Conservation (phyloP, 2,888 invertebrate species). For the Aphodius granarius region DNA sequence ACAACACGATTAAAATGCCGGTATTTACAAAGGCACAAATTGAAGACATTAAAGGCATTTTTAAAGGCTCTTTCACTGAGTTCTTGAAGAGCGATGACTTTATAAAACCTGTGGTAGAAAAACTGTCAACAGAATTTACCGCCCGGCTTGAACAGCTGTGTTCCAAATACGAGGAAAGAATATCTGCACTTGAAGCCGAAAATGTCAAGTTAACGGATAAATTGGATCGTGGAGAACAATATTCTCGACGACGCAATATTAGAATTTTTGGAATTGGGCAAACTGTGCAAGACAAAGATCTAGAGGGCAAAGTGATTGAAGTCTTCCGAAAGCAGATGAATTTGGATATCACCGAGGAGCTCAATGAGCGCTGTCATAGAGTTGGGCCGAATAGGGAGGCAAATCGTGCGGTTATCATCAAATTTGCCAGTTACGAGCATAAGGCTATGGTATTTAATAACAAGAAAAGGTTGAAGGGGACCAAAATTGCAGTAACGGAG, state of each 20-base stretch:
- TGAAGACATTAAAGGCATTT: not conserved
- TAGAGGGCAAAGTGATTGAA: not conserved
- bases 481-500: no score
- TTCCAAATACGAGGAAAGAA: not conserved
- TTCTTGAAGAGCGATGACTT: not conserved
- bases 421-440: not conserved
- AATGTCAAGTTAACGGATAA: not conserved
- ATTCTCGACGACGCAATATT: not conserved
- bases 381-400: not conserved
- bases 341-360: not conserved
- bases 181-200: not conserved
- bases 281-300: not conserved
- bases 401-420: not conserved
- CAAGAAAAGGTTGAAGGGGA: no score
- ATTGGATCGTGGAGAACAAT: not conserved
- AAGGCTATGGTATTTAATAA: not conserved
- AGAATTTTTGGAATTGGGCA: not conserved
- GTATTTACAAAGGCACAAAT: not conserved
- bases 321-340: not conserved
- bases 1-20: no score
- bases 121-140: not conserved
- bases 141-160: not conserved
- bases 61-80: not conserved
- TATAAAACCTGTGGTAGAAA: not conserved
- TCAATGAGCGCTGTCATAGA: not conserved